A percentile compares a stretch with the other conserved stretches of the same genome.
Evolutionary conservation across 2,888 invertebrate genomes (phyloP).

Genomic region (Himalopsyche japonica): DNA sequence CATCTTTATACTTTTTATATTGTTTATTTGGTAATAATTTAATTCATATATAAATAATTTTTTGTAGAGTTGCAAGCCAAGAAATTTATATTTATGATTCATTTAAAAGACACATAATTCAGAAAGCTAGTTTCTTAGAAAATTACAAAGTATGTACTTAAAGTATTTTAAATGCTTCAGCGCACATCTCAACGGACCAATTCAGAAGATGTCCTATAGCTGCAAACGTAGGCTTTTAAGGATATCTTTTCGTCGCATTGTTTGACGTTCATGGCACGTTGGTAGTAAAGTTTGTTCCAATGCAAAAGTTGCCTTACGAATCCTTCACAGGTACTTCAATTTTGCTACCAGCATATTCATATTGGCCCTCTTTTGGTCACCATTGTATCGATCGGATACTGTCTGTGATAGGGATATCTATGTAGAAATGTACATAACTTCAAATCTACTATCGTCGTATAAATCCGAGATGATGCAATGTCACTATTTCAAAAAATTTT

Average conservation of each 20-base stretch:
- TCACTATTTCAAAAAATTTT: too few species aligned
- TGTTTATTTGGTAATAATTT: too few species aligned
- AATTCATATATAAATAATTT: too few species aligned
- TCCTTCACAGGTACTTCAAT: not conserved
- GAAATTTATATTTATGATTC: too few species aligned
- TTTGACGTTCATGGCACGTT: not conserved
- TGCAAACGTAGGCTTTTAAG: not conserved
- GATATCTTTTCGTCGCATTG: not conserved
- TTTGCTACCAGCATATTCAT: not conserved
- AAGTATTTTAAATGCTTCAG: not conserved
- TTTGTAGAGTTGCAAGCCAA: too few species aligned
- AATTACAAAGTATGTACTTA: too few species aligned
- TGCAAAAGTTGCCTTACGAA: not conserved
- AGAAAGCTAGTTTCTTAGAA: too few species aligned
- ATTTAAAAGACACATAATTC: too few species aligned
- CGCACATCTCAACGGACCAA: not conserved
- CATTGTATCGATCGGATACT: not conserved
- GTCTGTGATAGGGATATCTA: not conserved
- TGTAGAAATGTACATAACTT: too few species aligned
- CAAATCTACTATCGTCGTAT: too few species aligned
- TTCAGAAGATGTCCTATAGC: not conserved
- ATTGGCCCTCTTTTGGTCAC: not conserved
- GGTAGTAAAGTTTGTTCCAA: not conserved
- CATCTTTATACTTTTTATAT: too few species aligned
- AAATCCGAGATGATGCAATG: too few species aligned